Percentiles rank a stretch among this genome's conserved stretches.
These are phyloP conservation scores for Eurytoma adleriae DNA, from an alignment of 2,888 invertebrate species.

Conservation along the genomic window DNA sequence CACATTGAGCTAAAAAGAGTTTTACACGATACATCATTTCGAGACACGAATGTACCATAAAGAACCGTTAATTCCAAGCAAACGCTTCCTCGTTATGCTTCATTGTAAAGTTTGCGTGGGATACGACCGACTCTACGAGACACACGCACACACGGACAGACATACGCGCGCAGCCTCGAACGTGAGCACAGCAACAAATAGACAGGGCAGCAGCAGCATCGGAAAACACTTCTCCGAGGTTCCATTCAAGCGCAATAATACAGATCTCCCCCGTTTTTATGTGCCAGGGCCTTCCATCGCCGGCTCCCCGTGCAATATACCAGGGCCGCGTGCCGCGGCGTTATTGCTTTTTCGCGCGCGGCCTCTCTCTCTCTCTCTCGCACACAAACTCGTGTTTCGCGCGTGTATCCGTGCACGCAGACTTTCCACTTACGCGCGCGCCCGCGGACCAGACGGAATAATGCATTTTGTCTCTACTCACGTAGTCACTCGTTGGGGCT, in stretches of 20 bases:
- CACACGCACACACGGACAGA: background rate
- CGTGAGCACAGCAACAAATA: background rate
- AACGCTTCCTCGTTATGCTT: constrained; percentile 31
- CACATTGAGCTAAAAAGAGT: constrained; percentile 15
- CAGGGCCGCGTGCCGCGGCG: too few species aligned
- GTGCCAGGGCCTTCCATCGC: too few species aligned
- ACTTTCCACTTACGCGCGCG: background rate
- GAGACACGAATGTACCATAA: background rate
- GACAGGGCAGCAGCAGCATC: too few species aligned
- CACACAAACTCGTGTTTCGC: background rate
- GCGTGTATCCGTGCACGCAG: background rate
- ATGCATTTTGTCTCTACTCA: constrained; percentile 73
- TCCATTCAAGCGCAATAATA: too few species aligned
- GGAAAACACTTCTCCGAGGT: too few species aligned
- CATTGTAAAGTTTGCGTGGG: constrained; percentile 8
- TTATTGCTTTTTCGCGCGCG: background rate
- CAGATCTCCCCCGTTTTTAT: too few species aligned
- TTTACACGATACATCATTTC: constrained; percentile 21
- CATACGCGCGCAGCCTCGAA: background rate
- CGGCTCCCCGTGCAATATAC: too few species aligned
- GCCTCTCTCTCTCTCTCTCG: too few species aligned
- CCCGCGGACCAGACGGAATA: constrained; percentile 20
- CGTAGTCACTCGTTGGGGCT: constrained; percentile 83
- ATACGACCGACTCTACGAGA: background rate
- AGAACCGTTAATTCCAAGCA: constrained; percentile 18